Base-by-base conservation (phyloP, 2,888 invertebrate genomes). In the Cheilosia pagana region DNA sequence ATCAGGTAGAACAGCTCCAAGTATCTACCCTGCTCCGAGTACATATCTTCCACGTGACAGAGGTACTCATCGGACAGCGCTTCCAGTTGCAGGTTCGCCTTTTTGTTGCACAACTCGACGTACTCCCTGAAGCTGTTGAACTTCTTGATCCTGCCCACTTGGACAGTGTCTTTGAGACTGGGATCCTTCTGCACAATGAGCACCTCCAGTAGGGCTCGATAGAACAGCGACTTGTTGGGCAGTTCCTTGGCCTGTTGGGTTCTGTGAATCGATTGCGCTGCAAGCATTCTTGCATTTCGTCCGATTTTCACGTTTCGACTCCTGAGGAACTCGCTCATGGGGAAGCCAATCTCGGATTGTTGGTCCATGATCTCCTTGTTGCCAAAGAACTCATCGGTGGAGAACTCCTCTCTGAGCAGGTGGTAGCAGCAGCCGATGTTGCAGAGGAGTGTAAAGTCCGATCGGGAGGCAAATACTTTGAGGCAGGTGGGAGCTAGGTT, bases 401-500 rank as follows among this genome's bases (percentile, higher is more conserved):
- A 91, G 87, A 91, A 93, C 83, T 92, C 90, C 88, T 96, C 96
- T 0, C 93, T 93, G 21, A 98, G 91, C 1, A 96, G 93, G 91
- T 98, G 97, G 92, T 98, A 98, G 90, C 98, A 98, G 90, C 98
- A 98, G 0, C 97, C 97, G 43, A 98, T 96, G 89, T 95, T 96
- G 88, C 96, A 95, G 0, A 98, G 90, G 0, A 94, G 93, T 76
- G 92, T 93, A 0, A 95, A 93, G 28, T 93, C 89, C 0, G 92
- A 74, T 77, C 94, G 94, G 0, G 91, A 88, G 3, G 92, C 89
- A 89, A 97, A 98, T 14, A 96, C 93, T 81, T 94, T 94, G 0
- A 98, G 92, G 48, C 95, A 95, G 12, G 94, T 94, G 1, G 96
- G 93, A 0, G 96, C 95, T 6, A 98, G 92, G 92, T 96, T 95